Evolutionary conservation across 2,888 invertebrate species (phyloP), one percentile per base, ranked within the genome.

Genomic region (Endotricha flammealis): DNA sequence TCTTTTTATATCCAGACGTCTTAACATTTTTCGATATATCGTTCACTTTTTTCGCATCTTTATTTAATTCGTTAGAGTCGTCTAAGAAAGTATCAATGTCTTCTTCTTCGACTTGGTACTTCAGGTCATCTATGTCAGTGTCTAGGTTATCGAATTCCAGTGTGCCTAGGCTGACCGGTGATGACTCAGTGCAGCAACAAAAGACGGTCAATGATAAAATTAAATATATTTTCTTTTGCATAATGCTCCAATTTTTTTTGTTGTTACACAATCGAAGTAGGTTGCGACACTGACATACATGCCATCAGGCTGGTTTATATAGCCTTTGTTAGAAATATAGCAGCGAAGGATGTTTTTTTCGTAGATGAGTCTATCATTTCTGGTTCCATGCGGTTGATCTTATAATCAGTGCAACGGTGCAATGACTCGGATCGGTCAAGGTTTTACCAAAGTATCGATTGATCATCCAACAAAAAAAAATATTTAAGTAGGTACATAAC

Each of bases 261-360:
- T 37, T 74, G 68, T 78, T 77, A 66, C 57, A 62, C 74, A 80
- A 79, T 69, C 46, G 69, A 76, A 77, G 63, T 77, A 68, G 82
- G 77, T 83, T 82, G 64, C 78, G 86, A 80, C 86, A 86, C 82
- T 86, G 86, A 86, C 86, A 85, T 75, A 83, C 82, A 85, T 86
- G 77, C 44, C 48, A 45, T 50, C 37, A 33, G 58, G 50, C 58
- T 57, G 51, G 62, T 67, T 79, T 73, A 61, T 82, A 85, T 80
- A 85, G 78, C 67, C 65, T 74, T 65, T 72, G 54, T 52, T 59
- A 50, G 44, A 58, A 65, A 59, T 68, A 50, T 49, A 50, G 58
- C 64, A 55, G 63, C 79, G n/a, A 83, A 83, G 80, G 80, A 69
- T 76, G 53, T 56, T 61, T 77, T 77, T 76, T 72, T 69, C 47